Percentiles rank a stretch among this genome's conserved stretches.
Conservation (phyloP, 1,140 invertebrate species). For the Scylla paramamosain region DNA sequence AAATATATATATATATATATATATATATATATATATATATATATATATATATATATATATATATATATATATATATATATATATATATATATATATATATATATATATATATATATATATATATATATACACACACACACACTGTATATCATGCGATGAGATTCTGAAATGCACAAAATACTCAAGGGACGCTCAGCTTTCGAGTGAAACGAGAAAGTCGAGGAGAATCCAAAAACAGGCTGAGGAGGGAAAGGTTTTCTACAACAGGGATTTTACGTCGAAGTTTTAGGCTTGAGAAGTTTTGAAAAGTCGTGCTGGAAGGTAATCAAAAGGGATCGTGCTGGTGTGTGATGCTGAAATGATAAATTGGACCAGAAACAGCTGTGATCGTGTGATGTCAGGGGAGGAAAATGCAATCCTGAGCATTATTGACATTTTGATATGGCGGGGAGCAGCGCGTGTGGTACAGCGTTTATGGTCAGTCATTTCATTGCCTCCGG, state of each 20-base stretch:
- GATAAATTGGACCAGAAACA: background rate
- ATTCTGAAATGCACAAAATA: background rate
- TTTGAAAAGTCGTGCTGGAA: background rate
- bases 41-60: constrained; percentile 24
- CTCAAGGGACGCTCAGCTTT: background rate
- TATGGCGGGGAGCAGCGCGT: background rate
- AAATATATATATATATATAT: no score
- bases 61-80: constrained; percentile 39
- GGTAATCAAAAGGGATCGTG: background rate
- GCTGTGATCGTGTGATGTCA: background rate
- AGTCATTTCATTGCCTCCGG: no score
- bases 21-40: no score
- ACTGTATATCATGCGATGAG: no score
- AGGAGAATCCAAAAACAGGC: background rate
- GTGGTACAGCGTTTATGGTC: background rate
- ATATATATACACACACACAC: constrained; percentile 43
- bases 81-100: constrained; percentile 61
- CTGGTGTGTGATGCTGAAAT: background rate
- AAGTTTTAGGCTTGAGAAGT: background rate
- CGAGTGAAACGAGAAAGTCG: background rate
- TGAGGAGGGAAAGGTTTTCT: background rate
- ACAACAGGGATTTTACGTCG: background rate
- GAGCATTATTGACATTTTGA: background rate
- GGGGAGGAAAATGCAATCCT: background rate
- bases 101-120: constrained; percentile 59